A percentile compares a stretch with the other conserved stretches of the same genome.
Evolutionary conservation across 2,797 vertebrate genomes (phyloP).

Genomic region (Cetoscarus ocellatus): DNA sequence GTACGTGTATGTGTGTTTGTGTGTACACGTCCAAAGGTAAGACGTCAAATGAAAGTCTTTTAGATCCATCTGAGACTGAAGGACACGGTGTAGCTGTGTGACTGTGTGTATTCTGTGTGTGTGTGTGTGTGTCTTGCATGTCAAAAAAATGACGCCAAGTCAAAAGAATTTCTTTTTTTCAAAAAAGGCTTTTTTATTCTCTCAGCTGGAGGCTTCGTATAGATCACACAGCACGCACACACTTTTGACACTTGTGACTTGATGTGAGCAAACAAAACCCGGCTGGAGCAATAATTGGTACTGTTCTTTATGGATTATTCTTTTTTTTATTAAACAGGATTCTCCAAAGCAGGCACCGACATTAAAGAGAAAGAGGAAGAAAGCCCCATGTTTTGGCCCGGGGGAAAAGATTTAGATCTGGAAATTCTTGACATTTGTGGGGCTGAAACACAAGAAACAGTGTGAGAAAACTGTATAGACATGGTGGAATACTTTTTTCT

Average conservation of each 20-base stretch:
- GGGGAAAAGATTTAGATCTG: slow-evolving; percentile 9
- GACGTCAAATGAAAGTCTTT: slow-evolving; percentile 21
- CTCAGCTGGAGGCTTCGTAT: slow-evolving; percentile 1
- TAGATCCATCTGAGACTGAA: slow-evolving; percentile 8
- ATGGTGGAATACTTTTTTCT: background rate
- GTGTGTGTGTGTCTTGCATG: background rate
- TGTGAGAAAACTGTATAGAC: slow-evolving; percentile 3
- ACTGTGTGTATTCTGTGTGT: background rate
- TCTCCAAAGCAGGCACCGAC: background rate
- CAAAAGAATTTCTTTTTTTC: background rate
- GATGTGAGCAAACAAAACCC: slow-evolving; percentile 7
- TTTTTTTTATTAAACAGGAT: background rate
- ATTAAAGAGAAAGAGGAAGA: background rate
- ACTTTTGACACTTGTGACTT: slow-evolving; percentile 1
- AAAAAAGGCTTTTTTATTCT: background rate
- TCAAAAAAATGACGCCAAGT: slow-evolving; percentile 12
- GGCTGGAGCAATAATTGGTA: background rate
- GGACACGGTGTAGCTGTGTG: background rate
- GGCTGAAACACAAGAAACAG: background rate
- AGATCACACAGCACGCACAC: background rate
- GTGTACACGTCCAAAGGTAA: slow-evolving; percentile 2
- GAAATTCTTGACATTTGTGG: slow-evolving; percentile 25
- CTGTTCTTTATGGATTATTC: background rate
- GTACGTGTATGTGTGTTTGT: slow-evolving; percentile 1
- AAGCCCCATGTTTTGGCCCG: background rate